Evolutionary conservation across 2,113 vertebrate species (phyloP).

Genomic region (Lethenteron reissneri): DNA sequence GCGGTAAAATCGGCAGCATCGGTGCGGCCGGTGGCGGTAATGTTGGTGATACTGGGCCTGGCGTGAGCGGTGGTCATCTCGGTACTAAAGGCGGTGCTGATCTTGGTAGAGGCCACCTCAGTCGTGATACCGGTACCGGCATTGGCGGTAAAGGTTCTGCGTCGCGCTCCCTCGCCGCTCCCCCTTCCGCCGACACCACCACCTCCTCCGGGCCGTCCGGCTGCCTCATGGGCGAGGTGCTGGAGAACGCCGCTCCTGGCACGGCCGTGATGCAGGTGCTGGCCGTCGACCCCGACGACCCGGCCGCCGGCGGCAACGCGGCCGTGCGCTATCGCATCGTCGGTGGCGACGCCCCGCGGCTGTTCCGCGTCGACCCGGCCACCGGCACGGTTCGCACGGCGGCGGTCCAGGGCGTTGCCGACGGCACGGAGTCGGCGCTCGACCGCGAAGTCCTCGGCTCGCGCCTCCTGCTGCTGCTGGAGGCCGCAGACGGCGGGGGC

Average conservation of each 20-base stretch:
- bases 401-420: constrained; percentile 2
- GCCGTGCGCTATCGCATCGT: constrained; percentile 43
- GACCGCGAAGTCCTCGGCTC: constrained; percentile 42
- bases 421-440: constrained; percentile 15
- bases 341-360: constrained; percentile 27
- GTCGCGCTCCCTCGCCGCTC: too few species aligned
- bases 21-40: too few species aligned
- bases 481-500: constrained; percentile 54
- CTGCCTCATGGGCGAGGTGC: constrained; percentile 40
- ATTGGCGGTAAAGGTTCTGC: too few species aligned
- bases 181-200: too few species aligned
- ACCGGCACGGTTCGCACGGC: constrained; percentile 40
- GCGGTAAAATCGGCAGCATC: too few species aligned
- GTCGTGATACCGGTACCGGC: too few species aligned
- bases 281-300: constrained; percentile 48
- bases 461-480: constrained; percentile 35
- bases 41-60: too few species aligned
- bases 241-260: constrained; percentile 37
- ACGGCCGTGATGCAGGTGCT: constrained; percentile 54
- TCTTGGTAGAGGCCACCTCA: too few species aligned
- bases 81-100: too few species aligned
- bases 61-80: too few species aligned
- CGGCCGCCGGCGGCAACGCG: constrained; percentile 44
- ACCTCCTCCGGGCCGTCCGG: constrained; percentile 31
- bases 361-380: constrained; percentile 37